Evolutionary conservation across 2,113 vertebrate genomes (phyloP), one percentile per base, ranked within the genome.

Genomic region (Rhinoptilus africanus): DNA sequence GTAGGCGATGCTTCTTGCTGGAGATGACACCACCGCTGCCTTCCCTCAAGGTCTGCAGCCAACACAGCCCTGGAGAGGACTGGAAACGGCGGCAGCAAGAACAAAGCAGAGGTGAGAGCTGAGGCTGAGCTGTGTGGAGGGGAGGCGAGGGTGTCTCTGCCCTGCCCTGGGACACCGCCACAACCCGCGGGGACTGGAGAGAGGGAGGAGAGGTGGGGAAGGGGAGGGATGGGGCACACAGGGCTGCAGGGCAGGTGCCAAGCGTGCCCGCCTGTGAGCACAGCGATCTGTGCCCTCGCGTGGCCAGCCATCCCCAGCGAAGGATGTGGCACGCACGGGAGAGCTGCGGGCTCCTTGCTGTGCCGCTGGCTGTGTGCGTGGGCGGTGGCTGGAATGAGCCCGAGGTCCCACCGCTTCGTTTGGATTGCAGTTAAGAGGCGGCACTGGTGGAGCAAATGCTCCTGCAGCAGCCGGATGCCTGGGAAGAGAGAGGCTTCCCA

Each of bases 101-200:
- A 0, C 57, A 91, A 68, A 69, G 77, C 74, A 17, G 93, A 97
- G 97, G 97, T 97, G 84, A 85, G 91, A 75, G 73, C 89, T 47
- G 82, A 12, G 53, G 21, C 23, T 21, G 57, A 35, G 54, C n/a
- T 8, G 35, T 4, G 34, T 0, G 32, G 59, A 8, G 41, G 22
- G 48, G 13, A 60, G 41, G 22, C 41, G 13, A 60, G 16, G 0
- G 6, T 13, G 43, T 15, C n/a, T 56, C 35, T 43, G 30, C 54
- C 62, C 30, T 39, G n/a, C 12, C 24, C 66, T 8, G 56, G 69
- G 41, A 10, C 56, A 12, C 3, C 0, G 14, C 30, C 14, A 5
- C 17, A 7, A 7, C 47, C 50, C 3, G 4, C 0, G 9, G 59
- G 53, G 8, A 13, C 34, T 0, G 1, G 3, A 8, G 50, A 14